phyloP scores from a whole-genome alignment of 2,113 vertebrate genomes.

The Ochotona curzoniae region DNA sequence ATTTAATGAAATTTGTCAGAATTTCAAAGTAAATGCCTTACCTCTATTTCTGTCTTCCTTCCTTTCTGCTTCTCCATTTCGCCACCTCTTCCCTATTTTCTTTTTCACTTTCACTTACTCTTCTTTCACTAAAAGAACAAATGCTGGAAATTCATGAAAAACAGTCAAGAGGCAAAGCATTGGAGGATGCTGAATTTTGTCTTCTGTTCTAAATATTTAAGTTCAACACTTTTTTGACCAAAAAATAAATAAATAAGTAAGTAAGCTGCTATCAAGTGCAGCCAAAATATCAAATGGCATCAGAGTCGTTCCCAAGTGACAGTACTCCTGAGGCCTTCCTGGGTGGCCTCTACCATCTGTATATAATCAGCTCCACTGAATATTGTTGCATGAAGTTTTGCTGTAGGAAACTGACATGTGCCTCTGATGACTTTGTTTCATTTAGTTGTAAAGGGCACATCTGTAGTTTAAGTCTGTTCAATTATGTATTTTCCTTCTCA shows the following conservation, averaged over 20 bases:
- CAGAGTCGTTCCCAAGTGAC: slow-evolving; percentile 9
- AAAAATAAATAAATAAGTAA: no score
- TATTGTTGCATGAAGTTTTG: slow-evolving; percentile 67
- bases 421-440: slow-evolving; percentile 61
- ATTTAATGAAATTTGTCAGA: background rate
- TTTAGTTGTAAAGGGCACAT: slow-evolving; percentile 67
- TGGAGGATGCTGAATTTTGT: slow-evolving; percentile 53
- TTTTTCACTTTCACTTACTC: background rate
- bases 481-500: slow-evolving; percentile 71
- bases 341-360: slow-evolving; percentile 15
- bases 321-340: background rate
- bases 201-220: slow-evolving; percentile 41
- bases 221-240: background rate
- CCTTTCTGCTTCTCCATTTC: background rate
- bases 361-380: slow-evolving; percentile 34
- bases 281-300: background rate
- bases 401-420: slow-evolving; percentile 62
- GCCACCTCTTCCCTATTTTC: background rate
- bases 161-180: no score
- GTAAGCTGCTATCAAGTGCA: background rate
- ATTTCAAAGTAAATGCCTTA: background rate
- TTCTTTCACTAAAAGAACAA: background rate
- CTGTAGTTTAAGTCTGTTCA: slow-evolving; percentile 67
- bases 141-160: background rate
- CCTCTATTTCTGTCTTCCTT: background rate